Evolutionary conservation across 2,113 vertebrate genomes (phyloP), one percentile per base, ranked within the genome.

Genomic region (Amblyopsis rosae): DNA sequence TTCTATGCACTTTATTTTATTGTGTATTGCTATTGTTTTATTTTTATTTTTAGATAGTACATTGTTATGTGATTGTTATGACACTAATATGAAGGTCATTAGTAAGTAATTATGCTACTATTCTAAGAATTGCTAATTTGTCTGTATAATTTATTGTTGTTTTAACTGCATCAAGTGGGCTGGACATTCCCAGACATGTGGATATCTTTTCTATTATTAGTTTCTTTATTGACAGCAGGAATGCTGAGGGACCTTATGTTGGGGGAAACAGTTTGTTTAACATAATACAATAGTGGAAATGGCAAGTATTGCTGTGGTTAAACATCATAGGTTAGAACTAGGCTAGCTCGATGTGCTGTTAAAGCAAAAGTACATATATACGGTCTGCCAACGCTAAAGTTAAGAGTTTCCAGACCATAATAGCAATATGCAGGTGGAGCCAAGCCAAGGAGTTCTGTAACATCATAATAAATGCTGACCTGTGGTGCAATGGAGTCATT

Each of bases 1-100:
- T 80, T 67, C 60, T 75, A 85, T 88, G 90, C 90, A 90, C 90
- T 88, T 90, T 90, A 26, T 33, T 61, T 49, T 67, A 56, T 71
- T 1, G 47, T 55, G 13, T 6, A 50, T 9, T 63, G 9, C 62
- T 6, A 50, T 50, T 46, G 9, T 33, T 17, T 53, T 65, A 15
- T 81, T 61, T 77, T 69, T 63, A 73, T 81, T 61, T 77, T 69
- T 63, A 73, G 59, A 68, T 60, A 74, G 0, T 86, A 16, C 73
- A 2, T 68, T 62, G 3, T 74, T 63, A 45, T 80, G 54, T 72
- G 62, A 66, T 26, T 74, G 15, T 58, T 19, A 26, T 41, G 59
- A 86, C 85, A 80, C 80, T 83, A 87, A 85, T 61, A 70, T 41
- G 35, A 41, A 41, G 35, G 35, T 41, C 4, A 41, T 41, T 41